These are phyloP conservation scores for Mizuhopecten yessoensis DNA, from an alignment of 1,140 invertebrate genomes.

Conservation along the genomic window DNA sequence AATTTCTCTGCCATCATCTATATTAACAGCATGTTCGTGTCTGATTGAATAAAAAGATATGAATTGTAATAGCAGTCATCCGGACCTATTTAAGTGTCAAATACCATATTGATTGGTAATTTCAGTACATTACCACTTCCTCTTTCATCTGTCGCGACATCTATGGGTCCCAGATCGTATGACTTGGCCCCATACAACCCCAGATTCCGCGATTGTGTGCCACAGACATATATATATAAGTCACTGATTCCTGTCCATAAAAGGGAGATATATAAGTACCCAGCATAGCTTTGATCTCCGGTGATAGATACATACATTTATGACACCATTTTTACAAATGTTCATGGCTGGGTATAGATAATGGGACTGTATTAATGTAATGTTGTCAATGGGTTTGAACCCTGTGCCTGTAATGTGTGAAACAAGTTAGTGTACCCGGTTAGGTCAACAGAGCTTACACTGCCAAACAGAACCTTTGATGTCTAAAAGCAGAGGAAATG, in stretches of 20 bases:
- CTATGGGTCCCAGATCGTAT: not conserved
- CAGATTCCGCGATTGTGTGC: not conserved
- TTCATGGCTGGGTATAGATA: not conserved
- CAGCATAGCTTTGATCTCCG: not conserved
- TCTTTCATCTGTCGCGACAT: constrained; percentile 13
- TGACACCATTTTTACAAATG: constrained; percentile 12
- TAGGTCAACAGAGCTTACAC: not conserved
- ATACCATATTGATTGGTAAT: not conserved
- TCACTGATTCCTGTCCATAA: not conserved
- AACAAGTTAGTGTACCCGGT: not conserved
- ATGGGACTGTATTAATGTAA: not conserved
- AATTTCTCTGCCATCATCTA: constrained; percentile 18
- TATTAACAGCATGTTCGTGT: not conserved
- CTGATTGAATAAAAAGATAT: not conserved
- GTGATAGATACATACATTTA: not conserved
- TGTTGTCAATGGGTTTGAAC: constrained; percentile 19
- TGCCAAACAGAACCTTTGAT: not conserved
- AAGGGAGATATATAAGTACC: not conserved
- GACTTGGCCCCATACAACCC: not conserved
- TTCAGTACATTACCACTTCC: not conserved
- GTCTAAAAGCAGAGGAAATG: not conserved
- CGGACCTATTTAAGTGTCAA: not conserved
- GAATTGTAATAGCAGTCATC: not conserved
- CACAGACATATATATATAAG: not conserved
- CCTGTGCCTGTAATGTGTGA: not conserved